Percentiles rank a stretch among this genome's conserved stretches.
These are phyloP conservation scores for Coluber constrictor DNA, from an alignment of 2,797 vertebrate species.

Conservation along the genomic window DNA sequence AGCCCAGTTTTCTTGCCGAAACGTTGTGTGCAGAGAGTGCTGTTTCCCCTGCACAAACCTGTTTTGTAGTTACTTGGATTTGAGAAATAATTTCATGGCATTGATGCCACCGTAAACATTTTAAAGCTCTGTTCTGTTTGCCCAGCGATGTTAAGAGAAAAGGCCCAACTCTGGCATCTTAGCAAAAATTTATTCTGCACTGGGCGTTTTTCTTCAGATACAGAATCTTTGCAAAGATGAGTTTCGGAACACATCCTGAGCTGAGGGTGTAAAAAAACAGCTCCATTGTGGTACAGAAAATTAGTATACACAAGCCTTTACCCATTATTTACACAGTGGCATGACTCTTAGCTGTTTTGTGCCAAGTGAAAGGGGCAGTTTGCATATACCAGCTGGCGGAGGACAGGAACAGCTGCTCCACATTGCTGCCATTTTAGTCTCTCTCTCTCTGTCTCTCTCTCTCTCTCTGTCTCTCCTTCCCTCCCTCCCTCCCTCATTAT, in stretches of 20 bases:
- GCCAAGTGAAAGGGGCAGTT: conserved; percentile 12
- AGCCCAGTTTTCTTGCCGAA: too few relatives aligned
- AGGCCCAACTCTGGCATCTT: background rate
- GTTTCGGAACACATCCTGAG: background rate
- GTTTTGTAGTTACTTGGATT: background rate
- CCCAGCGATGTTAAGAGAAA: background rate
- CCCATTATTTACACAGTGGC: fast-evolving
- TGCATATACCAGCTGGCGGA: background rate
- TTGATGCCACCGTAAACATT: background rate
- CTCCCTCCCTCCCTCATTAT: background rate
- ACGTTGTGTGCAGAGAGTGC: background rate
- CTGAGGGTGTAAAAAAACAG: background rate
- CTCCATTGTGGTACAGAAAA: background rate
- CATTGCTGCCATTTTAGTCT: background rate
- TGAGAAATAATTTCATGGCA: background rate
- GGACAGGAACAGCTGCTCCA: background rate
- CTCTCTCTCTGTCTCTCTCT: background rate
- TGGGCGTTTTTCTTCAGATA: background rate
- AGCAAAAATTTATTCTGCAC: background rate
- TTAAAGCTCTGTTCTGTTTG: background rate
- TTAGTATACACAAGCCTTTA: background rate
- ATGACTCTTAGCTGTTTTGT: background rate
- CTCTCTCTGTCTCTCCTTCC: background rate
- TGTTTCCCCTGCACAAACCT: background rate
- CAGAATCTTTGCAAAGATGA: background rate